Evolutionary conservation across 2,113 vertebrate species (phyloP).

Genomic region (Cyphomyrus discorhynchus): DNA sequence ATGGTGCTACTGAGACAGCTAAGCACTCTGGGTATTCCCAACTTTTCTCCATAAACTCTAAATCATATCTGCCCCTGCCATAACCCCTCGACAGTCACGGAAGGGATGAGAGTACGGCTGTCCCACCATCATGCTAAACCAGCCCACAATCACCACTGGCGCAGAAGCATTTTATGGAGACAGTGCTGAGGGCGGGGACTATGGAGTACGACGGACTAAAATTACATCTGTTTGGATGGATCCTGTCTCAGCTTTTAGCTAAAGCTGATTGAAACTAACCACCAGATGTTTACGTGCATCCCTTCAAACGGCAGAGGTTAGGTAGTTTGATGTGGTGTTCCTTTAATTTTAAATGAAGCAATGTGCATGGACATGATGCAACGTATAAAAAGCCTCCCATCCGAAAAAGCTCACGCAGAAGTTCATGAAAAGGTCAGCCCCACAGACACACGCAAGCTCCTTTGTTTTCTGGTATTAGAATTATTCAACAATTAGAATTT

Average conservation of each 20-base stretch:
- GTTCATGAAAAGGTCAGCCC: constrained; percentile 41
- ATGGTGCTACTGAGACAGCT: constrained; percentile 1
- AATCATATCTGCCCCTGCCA: constrained; percentile 11
- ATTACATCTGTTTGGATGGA: constrained; percentile 12
- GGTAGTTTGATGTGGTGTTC: neutral
- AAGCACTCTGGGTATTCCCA: neutral
- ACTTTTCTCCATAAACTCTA: neutral
- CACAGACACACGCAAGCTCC: constrained; percentile 34
- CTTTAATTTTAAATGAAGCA: neutral
- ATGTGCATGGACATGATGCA: neutral
- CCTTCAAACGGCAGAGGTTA: constrained; percentile 15
- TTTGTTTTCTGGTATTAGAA: constrained; percentile 33
- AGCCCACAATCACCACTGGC: constrained; percentile 8
- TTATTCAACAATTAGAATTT: constrained; percentile 41
- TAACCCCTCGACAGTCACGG: neutral
- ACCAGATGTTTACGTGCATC: constrained; percentile 10
- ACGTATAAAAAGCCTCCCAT: constrained; percentile 9
- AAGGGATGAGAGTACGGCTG: constrained; percentile 13
- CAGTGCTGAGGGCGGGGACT: neutral
- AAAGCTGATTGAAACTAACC: constrained; percentile 14
- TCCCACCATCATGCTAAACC: constrained; percentile 13
- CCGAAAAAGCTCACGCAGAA: constrained; percentile 28
- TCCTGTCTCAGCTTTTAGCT: neutral
- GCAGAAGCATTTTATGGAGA: constrained; percentile 2
- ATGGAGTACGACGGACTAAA: constrained; percentile 5